These are phyloP conservation scores for Leptopilina drosophilae DNA, from an alignment of 2,888 invertebrate genomes.

Conservation along the genomic window DNA sequence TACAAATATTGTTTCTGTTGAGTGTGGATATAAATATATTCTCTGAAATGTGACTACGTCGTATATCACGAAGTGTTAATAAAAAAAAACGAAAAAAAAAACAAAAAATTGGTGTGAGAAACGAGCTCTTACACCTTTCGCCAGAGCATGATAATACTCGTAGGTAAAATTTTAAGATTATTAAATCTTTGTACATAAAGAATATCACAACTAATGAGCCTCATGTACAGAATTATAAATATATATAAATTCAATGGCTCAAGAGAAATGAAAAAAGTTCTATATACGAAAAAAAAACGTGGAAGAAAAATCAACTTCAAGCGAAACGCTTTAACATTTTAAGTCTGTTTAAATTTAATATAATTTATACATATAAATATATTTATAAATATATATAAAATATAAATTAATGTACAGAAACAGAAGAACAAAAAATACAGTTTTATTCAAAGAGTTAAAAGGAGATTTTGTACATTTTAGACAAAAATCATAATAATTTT, in stretches of 20 bases:
- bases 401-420: conserved; percentile 73
- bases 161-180: conserved; percentile 29
- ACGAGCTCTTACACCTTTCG: conserved; percentile 13
- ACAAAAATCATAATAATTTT: background rate
- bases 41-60: background rate
- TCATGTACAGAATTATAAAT: conserved; percentile 33
- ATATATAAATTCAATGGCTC: conserved; percentile 25
- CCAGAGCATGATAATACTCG: conserved; percentile 15
- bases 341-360: conserved; percentile 30
- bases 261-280: conserved; percentile 6
- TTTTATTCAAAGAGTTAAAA: conserved; percentile 1
- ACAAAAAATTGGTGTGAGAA: background rate
- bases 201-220: conserved; percentile 35
- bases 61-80: background rate
- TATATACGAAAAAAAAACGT: conserved; percentile 8
- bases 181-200: conserved; percentile 28
- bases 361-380: conserved; percentile 6
- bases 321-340: background rate
- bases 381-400: conserved; percentile 66
- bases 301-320: conserved; percentile 4
- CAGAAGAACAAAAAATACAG: conserved; percentile 44
- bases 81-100: no score
- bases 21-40: background rate
- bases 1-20: background rate
- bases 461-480: background rate